Evolutionary conservation across 1,140 invertebrate species (phyloP).

Genomic region (Drosophila burlai): DNA sequence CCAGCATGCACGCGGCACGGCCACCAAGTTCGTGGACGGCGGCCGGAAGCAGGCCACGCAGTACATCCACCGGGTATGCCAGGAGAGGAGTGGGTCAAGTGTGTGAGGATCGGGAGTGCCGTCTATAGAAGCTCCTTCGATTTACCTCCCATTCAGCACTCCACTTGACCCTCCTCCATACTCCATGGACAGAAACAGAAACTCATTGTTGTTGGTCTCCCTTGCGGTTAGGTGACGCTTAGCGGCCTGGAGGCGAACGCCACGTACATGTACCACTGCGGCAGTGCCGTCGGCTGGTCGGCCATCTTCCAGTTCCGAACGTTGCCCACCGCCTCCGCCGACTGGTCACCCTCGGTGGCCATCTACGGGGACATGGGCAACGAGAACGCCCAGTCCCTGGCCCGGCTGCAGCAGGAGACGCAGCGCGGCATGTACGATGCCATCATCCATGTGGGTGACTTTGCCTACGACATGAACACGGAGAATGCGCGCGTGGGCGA

Average conservation of each 20-base stretch:
- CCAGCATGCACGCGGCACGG: conserved; percentile 87
- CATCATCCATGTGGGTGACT: conserved; percentile 97
- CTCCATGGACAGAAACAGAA: background rate
- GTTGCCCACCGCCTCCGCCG: conserved; percentile 86
- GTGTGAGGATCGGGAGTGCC: background rate
- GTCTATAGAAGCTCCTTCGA: background rate
- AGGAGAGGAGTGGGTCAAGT: background rate
- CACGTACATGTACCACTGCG: conserved; percentile 93
- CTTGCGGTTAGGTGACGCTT: conserved; percentile 86
- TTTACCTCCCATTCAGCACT: too few species aligned
- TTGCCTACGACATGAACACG: conserved; percentile 97
- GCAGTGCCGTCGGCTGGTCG: conserved; percentile 93
- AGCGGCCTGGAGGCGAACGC: conserved; percentile 87
- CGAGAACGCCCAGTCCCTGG: conserved; percentile 93
- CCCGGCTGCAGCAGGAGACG: conserved; percentile 92
- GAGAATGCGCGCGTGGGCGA: conserved; percentile 93
- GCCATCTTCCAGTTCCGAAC: conserved; percentile 91
- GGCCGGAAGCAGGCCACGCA: conserved; percentile 89
- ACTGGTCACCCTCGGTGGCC: conserved; percentile 93
- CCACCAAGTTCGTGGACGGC: conserved; percentile 91
- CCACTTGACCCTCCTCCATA: too few species aligned
- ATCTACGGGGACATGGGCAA: conserved; percentile 97
- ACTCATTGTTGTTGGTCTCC: conserved; percentile 7
- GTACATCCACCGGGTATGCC: conserved; percentile 92
- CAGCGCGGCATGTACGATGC: conserved; percentile 93